Evolutionary conservation across 2,888 invertebrate species (phyloP).

Genomic region (Ornithoptera alexandrae): DNA sequence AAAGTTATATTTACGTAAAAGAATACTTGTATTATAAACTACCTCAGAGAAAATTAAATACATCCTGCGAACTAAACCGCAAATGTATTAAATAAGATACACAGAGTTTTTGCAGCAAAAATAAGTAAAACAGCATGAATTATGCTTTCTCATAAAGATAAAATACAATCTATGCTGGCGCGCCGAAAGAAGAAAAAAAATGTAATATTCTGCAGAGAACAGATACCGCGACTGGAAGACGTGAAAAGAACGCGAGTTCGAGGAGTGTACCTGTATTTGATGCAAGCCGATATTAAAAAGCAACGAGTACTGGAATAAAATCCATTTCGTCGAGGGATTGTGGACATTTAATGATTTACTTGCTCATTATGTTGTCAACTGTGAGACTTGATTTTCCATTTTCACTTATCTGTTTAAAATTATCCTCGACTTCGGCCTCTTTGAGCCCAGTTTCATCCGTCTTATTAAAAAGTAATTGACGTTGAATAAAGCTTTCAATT

Average conservation of each 20-base stretch:
- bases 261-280: conserved; percentile 29
- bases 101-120: conserved; percentile 52
- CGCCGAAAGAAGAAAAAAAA: conserved; percentile 68
- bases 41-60: not conserved
- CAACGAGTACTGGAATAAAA: conserved; percentile 20
- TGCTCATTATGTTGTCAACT: conserved; percentile 29
- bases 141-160: conserved; percentile 78
- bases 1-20: too few relatives aligned
- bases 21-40: not conserved
- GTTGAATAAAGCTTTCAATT: conserved; percentile 15
- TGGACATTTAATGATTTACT: conserved; percentile 30
- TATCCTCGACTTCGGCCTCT: conserved; percentile 17
- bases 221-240: conserved; percentile 49
- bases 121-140: conserved; percentile 72
- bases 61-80: conserved; percentile 33
- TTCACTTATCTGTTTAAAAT: conserved; percentile 24
- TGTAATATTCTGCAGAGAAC: conserved; percentile 64
- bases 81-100: conserved; percentile 65
- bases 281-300: conserved; percentile 26
- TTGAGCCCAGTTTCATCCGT: conserved; percentile 12
- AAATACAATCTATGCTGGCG: conserved; percentile 75
- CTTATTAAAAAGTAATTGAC: conserved; percentile 20
- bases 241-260: conserved; percentile 52
- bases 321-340: conserved; percentile 23
- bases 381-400: conserved; percentile 20